Conservation (phyloP, 2,113 vertebrate genomes). For the Phainopepla nitens region DNA sequence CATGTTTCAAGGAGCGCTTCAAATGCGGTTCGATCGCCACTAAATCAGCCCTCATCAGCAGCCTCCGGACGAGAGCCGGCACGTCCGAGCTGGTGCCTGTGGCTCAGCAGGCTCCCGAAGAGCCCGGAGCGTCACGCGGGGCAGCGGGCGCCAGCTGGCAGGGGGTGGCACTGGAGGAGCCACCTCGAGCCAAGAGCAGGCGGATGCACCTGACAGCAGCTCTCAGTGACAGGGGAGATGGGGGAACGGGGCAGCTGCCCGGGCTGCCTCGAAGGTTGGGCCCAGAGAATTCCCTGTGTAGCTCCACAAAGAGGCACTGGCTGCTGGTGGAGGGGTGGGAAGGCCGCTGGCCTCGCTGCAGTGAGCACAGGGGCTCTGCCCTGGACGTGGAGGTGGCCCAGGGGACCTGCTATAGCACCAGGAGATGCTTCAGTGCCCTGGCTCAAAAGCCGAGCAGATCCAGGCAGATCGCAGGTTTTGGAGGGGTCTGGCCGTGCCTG, state of each 20-base stretch:
- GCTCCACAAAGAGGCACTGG: fast-evolving
- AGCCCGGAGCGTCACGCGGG: background rate
- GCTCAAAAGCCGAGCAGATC: background rate
- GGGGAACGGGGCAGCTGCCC: background rate
- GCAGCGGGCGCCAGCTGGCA: slow-evolving; percentile 39
- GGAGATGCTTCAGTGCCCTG: fast-evolving
- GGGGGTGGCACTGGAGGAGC: background rate
- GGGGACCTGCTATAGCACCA: fast-evolving
- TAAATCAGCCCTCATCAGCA: slow-evolving; percentile 25
- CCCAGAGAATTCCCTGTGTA: fast-evolving
- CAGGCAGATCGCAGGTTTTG: background rate
- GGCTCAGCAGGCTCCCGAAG: background rate
- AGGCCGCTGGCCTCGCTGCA: fast-evolving
- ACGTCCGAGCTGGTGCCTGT: background rate
- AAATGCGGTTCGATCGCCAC: background rate
- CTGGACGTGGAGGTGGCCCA: fast-evolving
- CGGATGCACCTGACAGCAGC: background rate
- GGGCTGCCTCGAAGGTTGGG: background rate
- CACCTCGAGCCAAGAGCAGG: background rate
- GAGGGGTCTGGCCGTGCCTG: background rate
- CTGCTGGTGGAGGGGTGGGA: background rate
- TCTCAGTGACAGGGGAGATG: background rate
- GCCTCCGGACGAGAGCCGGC: background rate
- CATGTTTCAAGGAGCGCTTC: background rate
- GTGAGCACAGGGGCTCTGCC: background rate